Evolutionary conservation across 2,797 vertebrate genomes (phyloP).

Genomic region (Coluber constrictor): DNA sequence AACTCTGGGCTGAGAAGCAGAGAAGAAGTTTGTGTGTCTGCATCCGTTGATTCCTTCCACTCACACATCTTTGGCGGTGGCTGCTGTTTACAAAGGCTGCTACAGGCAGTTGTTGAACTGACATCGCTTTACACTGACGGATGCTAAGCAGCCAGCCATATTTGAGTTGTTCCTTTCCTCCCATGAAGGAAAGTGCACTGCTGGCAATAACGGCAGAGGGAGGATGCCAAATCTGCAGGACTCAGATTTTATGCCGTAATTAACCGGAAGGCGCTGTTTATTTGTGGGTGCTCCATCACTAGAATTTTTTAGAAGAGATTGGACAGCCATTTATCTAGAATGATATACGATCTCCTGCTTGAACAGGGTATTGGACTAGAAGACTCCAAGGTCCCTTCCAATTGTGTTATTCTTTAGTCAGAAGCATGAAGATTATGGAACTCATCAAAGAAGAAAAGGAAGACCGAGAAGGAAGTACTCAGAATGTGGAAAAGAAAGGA

Average conservation of each 20-base stretch:
- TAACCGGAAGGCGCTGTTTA: neutral
- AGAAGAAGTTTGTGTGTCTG: neutral
- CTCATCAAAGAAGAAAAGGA: neutral
- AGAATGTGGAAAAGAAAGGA: neutral
- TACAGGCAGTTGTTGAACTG: neutral
- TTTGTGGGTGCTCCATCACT: neutral
- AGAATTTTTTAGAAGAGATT: neutral
- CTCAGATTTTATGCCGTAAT: neutral
- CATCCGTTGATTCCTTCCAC: neutral
- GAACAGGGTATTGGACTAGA: neutral
- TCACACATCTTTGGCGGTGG: neutral
- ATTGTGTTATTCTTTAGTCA: neutral
- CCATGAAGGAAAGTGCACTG: neutral
- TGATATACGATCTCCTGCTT: neutral
- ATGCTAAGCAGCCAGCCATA: neutral
- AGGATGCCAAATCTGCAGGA: neutral
- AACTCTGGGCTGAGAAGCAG: neutral
- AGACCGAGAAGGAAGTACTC: neutral
- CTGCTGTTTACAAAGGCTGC: slow-evolving; percentile 11
- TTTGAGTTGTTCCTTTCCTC: neutral
- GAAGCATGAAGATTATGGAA: neutral
- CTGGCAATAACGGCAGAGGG: neutral
- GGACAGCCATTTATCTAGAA: neutral
- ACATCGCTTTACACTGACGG: slow-evolving; percentile 2
- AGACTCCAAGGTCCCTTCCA: neutral